Conservation (phyloP, 2,888 invertebrate species). For the Aricia artaxerxes region DNA sequence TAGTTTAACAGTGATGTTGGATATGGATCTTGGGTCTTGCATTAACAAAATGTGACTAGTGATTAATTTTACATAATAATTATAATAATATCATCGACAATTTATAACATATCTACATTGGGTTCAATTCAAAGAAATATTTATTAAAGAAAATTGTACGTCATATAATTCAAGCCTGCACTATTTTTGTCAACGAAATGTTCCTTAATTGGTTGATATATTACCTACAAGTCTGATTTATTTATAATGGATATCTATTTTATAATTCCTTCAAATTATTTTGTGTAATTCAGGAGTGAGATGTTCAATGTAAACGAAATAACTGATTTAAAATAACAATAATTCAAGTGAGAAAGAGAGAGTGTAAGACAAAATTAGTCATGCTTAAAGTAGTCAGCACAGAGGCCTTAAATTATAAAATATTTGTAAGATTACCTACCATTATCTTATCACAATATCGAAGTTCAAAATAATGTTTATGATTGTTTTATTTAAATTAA, state of each 20-base stretch:
- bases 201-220: constrained; percentile 16
- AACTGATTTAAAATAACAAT: not conserved
- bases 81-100: constrained; percentile 55
- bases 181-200: constrained; percentile 10
- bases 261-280: constrained; percentile 7
- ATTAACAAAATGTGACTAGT: not conserved
- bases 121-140: constrained; percentile 49
- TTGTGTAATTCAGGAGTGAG: constrained; percentile 9
- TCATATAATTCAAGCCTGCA: not conserved
- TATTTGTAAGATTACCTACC: constrained; percentile 11
- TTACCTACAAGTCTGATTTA: constrained; percentile 22
- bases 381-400: constrained; percentile 16
- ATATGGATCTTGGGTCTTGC: not conserved
- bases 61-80: not conserved
- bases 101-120: constrained; percentile 62
- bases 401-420: constrained; percentile 8
- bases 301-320: not conserved
- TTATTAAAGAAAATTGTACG: not conserved
- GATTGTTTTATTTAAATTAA: not conserved
- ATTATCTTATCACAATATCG: not conserved
- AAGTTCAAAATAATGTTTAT: not conserved
- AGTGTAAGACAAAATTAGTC: not conserved
- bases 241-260: constrained; percentile 12
- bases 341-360: not conserved
- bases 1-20: not conserved